Evolutionary conservation across 2,797 vertebrate genomes (phyloP), one percentile per base, ranked within the genome.

Genomic region (Sebastes alutus): DNA sequence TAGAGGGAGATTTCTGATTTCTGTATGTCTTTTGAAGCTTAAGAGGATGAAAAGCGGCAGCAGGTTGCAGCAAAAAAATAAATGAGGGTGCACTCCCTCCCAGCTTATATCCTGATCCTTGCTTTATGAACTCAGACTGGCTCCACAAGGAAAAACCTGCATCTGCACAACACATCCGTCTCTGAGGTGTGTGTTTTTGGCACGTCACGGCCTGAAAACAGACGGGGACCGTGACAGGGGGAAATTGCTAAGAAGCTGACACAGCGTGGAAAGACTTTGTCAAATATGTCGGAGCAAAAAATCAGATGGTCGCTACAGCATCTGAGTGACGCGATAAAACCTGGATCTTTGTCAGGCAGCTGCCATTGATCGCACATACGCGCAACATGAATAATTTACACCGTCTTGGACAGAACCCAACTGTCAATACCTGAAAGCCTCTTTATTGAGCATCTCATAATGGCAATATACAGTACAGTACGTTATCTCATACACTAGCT

Each of bases 391-490:
- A 96, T 96, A 94, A 96, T 96, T 93, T 86, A 96, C 80, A 38
- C 72, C 23, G 83, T 87, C 88, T 83, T 89, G 84, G 92, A 93
- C 77, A 88, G 56, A 90, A 90, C 85, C 91, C 87, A 86, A 90
- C 89, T 88, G 90, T 95, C 94, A 84, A 95, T 95, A 95, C 92
- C 90, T 94, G 92, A 96, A 95, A 96, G 92, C 93, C 82, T 93
- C 89, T 92, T 84, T 89, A 86, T 87, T 84, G 90, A 89, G 78
- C 75, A 78, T 81, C 87, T 89, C 72, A 86, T 92, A 91, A 92
- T 86, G 80, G 77, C 76, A 77, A 82, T 81, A 90, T 89, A 84
- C 74, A 77, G 66, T 87, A 83, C 74, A 76, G 59, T 77, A 18
- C 23, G 70, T 80, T 67, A 80, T 88, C 73, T 77, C 75, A 75